Conservation (phyloP, 1,140 invertebrate species). For the Monomorium pharaonis region DNA sequence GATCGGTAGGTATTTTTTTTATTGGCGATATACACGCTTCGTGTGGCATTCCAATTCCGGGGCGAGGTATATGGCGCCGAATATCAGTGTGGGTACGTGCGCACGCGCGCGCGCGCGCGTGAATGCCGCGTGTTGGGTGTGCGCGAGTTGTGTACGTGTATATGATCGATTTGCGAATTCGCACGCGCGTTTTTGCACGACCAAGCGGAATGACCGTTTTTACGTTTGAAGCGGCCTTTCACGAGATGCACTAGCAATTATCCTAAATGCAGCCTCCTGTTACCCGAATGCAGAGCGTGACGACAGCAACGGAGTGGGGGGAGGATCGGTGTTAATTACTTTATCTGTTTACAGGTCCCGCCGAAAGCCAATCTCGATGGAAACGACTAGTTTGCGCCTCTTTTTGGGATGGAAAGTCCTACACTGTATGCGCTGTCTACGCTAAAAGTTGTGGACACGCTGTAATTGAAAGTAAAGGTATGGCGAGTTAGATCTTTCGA, state of each 20-base stretch:
- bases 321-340: constrained; percentile 59
- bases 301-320: background rate
- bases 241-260: constrained; percentile 58
- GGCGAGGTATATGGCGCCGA: constrained; percentile 9
- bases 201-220: constrained; percentile 61
- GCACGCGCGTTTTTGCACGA: constrained; percentile 58
- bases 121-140: too few species aligned
- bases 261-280: constrained; percentile 52
- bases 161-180: constrained; percentile 58
- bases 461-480: background rate
- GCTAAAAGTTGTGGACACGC: background rate
- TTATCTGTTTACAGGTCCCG: constrained; percentile 58
- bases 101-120: background rate
- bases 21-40: constrained; percentile 44
- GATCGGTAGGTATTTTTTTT: constrained; percentile 39
- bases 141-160: background rate
- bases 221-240: constrained; percentile 54
- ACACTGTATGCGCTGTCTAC: background rate
- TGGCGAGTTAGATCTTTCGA: background rate
- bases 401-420: background rate
- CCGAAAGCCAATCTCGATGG: constrained; percentile 47
- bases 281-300: constrained; percentile 14
- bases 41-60: constrained; percentile 46
- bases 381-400: constrained; percentile 36
- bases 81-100: background rate